Percentiles rank a stretch among this genome's conserved stretches.
These are phyloP conservation scores for Zaprionus africanus DNA, from an alignment of 1,140 invertebrate genomes.

Conservation along the genomic window DNA sequence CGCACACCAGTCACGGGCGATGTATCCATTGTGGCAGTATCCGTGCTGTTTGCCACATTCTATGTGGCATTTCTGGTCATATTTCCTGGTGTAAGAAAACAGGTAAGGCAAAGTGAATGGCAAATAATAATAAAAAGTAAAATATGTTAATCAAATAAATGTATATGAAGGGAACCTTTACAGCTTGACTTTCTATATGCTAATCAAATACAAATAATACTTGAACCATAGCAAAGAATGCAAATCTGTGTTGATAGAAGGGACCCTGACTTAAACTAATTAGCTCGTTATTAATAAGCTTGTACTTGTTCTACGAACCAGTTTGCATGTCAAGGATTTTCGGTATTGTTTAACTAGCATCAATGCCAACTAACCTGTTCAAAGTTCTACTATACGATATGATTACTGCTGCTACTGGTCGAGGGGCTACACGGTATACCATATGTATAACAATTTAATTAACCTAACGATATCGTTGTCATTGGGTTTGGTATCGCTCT, in stretches of 20 bases:
- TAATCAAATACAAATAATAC: not conserved
- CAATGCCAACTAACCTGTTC: constrained; percentile 43
- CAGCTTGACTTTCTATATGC: not conserved
- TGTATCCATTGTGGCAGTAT: constrained; percentile 92
- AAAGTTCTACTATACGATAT: constrained; percentile 3
- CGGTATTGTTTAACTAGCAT: constrained; percentile 26
- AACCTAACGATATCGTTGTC: constrained; percentile 26
- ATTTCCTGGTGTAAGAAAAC: constrained; percentile 97
- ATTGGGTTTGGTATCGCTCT: constrained; percentile 8
- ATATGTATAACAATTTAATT: constrained; percentile 43
- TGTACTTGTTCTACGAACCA: constrained; percentile 19
- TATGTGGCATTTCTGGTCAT: constrained; percentile 97
- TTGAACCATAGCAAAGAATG: not conserved
- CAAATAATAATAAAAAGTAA: not conserved
- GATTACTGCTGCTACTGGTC: not conserved
- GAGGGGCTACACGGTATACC: constrained; percentile 7
- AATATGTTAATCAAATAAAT: not conserved
- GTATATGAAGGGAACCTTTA: too few relatives aligned
- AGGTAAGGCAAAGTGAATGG: constrained; percentile 88
- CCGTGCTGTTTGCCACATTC: constrained; percentile 94
- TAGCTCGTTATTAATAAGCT: not conserved
- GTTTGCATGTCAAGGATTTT: constrained; percentile 43
- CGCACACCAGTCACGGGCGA: constrained; percentile 96
- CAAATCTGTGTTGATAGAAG: not conserved
- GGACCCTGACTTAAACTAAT: constrained; percentile 1